A percentile compares a stretch with the other conserved stretches of the same genome.
Evolutionary conservation across 2,888 invertebrate genomes (phyloP).

Genomic region (Augochlorella aurata): DNA sequence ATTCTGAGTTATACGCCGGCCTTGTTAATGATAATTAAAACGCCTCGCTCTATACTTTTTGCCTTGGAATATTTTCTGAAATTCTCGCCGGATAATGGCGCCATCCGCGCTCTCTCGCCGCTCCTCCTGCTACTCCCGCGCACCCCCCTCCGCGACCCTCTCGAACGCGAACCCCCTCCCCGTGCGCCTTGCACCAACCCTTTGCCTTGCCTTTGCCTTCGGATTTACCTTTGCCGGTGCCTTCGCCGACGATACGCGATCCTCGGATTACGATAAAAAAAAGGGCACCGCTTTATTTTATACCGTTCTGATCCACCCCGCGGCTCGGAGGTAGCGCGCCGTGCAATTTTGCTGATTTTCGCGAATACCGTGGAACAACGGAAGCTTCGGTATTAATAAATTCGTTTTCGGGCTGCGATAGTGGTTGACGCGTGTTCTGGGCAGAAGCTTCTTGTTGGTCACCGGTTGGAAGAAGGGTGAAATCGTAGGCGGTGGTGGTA

Average conservation of each 20-base stretch:
- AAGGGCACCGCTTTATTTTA: constrained; percentile 12
- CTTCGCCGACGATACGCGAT: constrained; percentile 57
- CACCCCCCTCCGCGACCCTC: constrained; percentile 16
- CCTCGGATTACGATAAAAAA: constrained; percentile 41
- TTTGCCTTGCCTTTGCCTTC: constrained; percentile 44
- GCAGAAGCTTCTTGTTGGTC: too few relatives aligned
- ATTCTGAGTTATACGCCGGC: constrained; percentile 80
- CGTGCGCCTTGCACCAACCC: constrained; percentile 32
- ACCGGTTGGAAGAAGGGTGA: too few relatives aligned
- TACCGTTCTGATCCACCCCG: not conserved
- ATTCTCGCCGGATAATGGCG: constrained; percentile 71
- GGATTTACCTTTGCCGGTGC: constrained; percentile 38
- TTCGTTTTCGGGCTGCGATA: too few relatives aligned
- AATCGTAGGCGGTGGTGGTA: too few relatives aligned
- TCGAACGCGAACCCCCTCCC: constrained; percentile 9
- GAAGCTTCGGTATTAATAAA: too few relatives aligned
- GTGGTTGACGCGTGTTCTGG: too few relatives aligned
- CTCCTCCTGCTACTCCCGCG: constrained; percentile 7
- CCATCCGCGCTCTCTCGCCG: constrained; percentile 57
- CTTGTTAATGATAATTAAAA: constrained; percentile 82
- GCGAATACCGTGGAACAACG: too few relatives aligned
- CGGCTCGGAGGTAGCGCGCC: constrained; percentile 25
- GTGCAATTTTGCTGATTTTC: too few relatives aligned
- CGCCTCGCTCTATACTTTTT: constrained; percentile 77
- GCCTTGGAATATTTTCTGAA: constrained; percentile 73